Percentiles rank a stretch among this genome's conserved stretches.
Conservation (phyloP, 2,113 vertebrate species). For the Ciconia stormi region DNA sequence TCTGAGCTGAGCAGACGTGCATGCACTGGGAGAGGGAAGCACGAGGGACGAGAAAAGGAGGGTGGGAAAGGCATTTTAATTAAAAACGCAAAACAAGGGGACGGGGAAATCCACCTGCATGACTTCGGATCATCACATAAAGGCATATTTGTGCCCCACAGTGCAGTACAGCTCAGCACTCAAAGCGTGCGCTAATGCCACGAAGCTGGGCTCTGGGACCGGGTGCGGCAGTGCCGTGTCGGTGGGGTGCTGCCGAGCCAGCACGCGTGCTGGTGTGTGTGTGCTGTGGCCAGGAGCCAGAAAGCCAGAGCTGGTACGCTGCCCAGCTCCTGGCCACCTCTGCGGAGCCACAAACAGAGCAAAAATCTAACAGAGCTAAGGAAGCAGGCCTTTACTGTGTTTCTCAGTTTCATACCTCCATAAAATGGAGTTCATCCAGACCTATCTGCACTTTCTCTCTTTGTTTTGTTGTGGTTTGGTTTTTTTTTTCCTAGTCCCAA, state of each 20-base stretch:
- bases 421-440: background rate
- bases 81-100: background rate
- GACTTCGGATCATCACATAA: background rate
- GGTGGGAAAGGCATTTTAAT: background rate
- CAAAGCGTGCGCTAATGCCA: background rate
- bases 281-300: background rate
- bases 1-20: background rate
- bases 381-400: background rate
- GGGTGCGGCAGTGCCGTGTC: background rate
- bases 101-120: background rate
- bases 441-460: background rate
- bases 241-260: background rate
- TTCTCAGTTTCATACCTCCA: background rate
- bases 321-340: background rate
- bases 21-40: background rate
- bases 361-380: background rate
- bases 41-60: rapidly evolving
- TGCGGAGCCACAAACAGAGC: background rate
- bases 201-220: background rate
- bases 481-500: background rate
- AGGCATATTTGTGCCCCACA: background rate
- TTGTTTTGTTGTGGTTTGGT: background rate
- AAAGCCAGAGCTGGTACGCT: background rate
- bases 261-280: rapidly evolving
- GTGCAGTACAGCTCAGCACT: background rate